A percentile compares a stretch with the other conserved stretches of the same genome.
These are phyloP conservation scores for Siniperca chuatsi DNA, from an alignment of 2,113 vertebrate genomes.

Conservation along the genomic window DNA sequence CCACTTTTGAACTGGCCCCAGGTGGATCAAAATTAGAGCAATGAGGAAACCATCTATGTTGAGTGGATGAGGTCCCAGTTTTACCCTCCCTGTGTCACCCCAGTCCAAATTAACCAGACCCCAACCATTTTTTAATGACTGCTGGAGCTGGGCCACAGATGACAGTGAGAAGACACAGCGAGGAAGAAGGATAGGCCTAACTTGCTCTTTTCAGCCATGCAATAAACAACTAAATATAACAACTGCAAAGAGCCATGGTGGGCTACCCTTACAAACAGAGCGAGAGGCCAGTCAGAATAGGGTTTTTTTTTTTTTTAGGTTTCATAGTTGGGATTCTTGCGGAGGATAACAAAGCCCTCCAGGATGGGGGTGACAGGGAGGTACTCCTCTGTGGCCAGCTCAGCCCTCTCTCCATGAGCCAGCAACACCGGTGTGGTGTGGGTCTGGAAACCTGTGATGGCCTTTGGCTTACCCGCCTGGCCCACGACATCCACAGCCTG, in stretches of 20 bases:
- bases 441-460: slow-evolving; percentile 99
- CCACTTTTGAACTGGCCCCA: slow-evolving; percentile 30
- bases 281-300: slow-evolving; percentile 13
- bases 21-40: slow-evolving; percentile 47
- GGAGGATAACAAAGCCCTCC: slow-evolving; percentile 97
- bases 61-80: slow-evolving; percentile 57
- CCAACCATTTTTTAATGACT: slow-evolving; percentile 50
- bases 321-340: slow-evolving; percentile 97
- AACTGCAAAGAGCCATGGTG: slow-evolving; percentile 55
- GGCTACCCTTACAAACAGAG: slow-evolving; percentile 41
- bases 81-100: slow-evolving; percentile 38
- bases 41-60: slow-evolving; percentile 45
- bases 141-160: slow-evolving; percentile 42
- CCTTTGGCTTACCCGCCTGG: slow-evolving; percentile 98
- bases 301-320: slow-evolving; percentile 75
- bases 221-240: slow-evolving; percentile 68
- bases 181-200: slow-evolving; percentile 45
- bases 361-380: slow-evolving; percentile 95
- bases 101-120: slow-evolving; percentile 62
- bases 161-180: slow-evolving; percentile 33
- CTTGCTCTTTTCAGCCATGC: slow-evolving; percentile 64
- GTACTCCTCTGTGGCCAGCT: slow-evolving; percentile 97
- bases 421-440: slow-evolving; percentile 97
- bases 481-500: slow-evolving; percentile 99
- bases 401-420: slow-evolving; percentile 95